Evolutionary conservation across 2,113 vertebrate genomes (phyloP).

Genomic region (Grallaria varia): DNA sequence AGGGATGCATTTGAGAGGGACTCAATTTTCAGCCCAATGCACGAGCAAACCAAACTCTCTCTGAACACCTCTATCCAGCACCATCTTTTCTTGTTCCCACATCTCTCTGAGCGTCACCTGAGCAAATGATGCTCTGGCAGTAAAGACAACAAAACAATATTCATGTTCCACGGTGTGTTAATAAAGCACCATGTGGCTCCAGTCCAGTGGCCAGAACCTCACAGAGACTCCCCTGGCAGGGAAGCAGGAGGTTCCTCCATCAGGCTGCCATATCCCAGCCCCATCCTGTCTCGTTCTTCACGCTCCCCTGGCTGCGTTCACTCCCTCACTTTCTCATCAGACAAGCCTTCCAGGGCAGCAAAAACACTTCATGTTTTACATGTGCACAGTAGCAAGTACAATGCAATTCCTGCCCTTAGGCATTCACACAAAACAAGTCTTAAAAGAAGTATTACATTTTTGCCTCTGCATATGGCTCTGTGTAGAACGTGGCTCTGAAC

Average conservation of each 20-base stretch:
- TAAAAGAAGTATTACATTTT: background rate
- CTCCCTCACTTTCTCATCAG: background rate
- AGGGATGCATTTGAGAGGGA: background rate
- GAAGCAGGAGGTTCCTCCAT: background rate
- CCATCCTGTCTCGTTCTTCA: background rate
- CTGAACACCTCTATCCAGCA: background rate
- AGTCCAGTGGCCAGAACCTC: background rate
- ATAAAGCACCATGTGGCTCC: background rate
- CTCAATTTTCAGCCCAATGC: fast-evolving
- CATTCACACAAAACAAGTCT: background rate
- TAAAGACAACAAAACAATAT: background rate
- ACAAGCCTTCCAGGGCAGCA: background rate
- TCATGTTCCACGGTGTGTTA: fast-evolving
- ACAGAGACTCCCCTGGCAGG: background rate
- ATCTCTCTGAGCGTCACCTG: background rate
- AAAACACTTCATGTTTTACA: slow-evolving; percentile 11
- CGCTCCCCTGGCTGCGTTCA: background rate
- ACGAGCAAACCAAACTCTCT: background rate
- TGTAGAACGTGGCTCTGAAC: background rate
- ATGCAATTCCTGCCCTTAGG: slow-evolving; percentile 6
- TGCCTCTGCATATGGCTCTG: background rate
- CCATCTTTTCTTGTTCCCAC: background rate
- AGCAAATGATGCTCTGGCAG: background rate
- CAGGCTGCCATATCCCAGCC: background rate
- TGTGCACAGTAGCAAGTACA: slow-evolving; percentile 8